Percentiles rank a stretch among this genome's conserved stretches.
phyloP scores from a whole-genome alignment of 2,888 invertebrate species.

The Lasius platythorax region DNA sequence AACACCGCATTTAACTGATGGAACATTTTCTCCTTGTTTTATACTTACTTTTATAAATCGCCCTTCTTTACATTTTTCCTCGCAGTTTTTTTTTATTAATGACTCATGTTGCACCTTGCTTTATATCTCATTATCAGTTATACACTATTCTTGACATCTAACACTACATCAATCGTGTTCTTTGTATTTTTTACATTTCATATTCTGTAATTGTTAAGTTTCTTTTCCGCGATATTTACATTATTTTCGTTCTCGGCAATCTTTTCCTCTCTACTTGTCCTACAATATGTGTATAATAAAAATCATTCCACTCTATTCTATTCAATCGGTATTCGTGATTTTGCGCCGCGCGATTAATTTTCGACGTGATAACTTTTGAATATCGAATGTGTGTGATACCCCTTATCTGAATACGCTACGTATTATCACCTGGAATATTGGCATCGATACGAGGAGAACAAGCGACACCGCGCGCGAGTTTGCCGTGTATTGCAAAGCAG shows the following conservation, averaged over 20 bases:
- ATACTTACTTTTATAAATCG: neutral
- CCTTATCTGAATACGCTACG: conserved; percentile 33
- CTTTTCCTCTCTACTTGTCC: neutral
- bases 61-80: neutral
- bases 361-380: conserved; percentile 28
- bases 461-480: conserved; percentile 25
- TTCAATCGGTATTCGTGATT: neutral
- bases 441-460: conserved; percentile 24
- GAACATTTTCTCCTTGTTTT: too few species aligned
- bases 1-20: neutral
- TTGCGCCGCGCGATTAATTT: conserved; percentile 30
- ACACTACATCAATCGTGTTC: too few species aligned
- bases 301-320: neutral
- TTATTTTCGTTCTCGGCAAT: neutral
- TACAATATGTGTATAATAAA: neutral
- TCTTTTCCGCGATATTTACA: neutral
- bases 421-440: conserved; percentile 50
- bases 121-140: neutral
- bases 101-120: neutral
- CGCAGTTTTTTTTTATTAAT: neutral
- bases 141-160: too few species aligned
- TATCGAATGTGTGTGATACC: conserved; percentile 18
- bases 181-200: neutral
- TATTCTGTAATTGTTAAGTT: neutral
- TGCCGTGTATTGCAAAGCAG: conserved; percentile 38